Conservation (phyloP, 2,797 vertebrate genomes). For the Otus scops region DNA sequence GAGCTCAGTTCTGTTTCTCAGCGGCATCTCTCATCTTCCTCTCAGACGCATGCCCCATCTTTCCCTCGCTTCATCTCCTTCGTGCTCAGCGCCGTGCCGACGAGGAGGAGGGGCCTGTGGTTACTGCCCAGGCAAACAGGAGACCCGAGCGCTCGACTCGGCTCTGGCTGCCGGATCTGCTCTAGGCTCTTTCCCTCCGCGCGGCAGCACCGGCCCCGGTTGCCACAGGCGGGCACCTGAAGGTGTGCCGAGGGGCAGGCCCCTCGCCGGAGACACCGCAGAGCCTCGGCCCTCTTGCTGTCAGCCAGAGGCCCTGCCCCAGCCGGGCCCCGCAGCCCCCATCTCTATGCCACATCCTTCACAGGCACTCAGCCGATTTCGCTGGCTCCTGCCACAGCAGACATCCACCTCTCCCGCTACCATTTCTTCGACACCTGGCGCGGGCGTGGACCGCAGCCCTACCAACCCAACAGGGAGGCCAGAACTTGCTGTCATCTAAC, state of each 20-base stretch:
- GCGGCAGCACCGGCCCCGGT: background rate
- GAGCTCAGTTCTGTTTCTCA: background rate
- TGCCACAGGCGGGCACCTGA: background rate
- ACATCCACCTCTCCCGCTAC: background rate
- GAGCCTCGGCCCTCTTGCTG: background rate
- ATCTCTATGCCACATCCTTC: background rate
- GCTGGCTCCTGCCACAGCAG: background rate
- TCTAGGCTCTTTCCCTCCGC: rapidly evolving
- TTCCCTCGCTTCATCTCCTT: background rate
- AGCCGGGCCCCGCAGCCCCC: background rate
- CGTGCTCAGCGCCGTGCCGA: rapidly evolving
- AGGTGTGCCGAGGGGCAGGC: rapidly evolving
- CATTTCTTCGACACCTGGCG: rapidly evolving
- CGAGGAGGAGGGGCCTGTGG: rapidly evolving
- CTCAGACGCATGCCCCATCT: background rate
- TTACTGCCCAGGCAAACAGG: background rate
- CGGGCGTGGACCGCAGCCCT: rapidly evolving
- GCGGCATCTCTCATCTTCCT: background rate
- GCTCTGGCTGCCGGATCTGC: background rate
- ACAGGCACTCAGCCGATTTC: background rate
- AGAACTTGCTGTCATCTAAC: background rate
- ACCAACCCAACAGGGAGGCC: background rate
- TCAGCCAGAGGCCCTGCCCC: background rate
- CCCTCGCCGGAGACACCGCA: background rate
- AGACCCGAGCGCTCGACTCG: rapidly evolving